These are phyloP conservation scores for Luidia sarsii DNA, from an alignment of 53 echinoderm and acorn worm genomes.

Conservation along the genomic window DNA sequence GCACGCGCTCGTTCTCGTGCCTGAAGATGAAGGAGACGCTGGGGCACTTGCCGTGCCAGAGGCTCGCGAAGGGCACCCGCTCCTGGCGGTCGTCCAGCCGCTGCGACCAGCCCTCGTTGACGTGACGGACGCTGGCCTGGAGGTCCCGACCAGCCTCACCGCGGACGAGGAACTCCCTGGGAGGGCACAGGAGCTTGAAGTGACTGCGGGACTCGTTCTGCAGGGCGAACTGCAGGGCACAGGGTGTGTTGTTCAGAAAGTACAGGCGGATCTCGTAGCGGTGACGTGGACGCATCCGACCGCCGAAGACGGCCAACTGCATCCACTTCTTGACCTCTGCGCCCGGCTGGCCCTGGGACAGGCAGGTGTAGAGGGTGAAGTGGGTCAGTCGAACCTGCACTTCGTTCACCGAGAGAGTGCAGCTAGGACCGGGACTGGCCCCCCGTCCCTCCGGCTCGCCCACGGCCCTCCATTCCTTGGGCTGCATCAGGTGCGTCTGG, in stretches of 20 bases:
- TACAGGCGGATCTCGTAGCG: slow-evolving; percentile 83
- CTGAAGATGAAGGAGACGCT: slow-evolving; percentile 87
- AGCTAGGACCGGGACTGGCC: slow-evolving; percentile 54
- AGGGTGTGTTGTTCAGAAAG: slow-evolving; percentile 91
- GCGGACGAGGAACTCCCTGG: slow-evolving; percentile 68
- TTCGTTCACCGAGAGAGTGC: slow-evolving; percentile 59
- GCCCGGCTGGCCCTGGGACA: slow-evolving; percentile 62
- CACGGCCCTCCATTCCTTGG: slow-evolving; percentile 67
- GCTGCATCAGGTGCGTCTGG: slow-evolving; percentile 78
- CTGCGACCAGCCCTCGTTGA: slow-evolving; percentile 84
- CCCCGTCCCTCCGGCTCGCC: slow-evolving; percentile 11
- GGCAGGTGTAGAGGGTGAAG: slow-evolving; percentile 88
- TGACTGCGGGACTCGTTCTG: slow-evolving; percentile 76
- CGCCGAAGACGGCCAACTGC: slow-evolving; percentile 82
- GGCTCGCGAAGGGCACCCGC: slow-evolving; percentile 62
- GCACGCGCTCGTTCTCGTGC: slow-evolving; percentile 64
- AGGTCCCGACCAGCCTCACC: slow-evolving; percentile 67
- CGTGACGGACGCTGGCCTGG: slow-evolving; percentile 52
- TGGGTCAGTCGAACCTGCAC: slow-evolving; percentile 81
- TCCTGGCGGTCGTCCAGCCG: slow-evolving; percentile 62
- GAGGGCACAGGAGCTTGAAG: slow-evolving; percentile 63
- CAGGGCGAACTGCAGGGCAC: slow-evolving; percentile 90
- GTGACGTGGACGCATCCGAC: slow-evolving; percentile 48
- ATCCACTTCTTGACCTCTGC: slow-evolving; percentile 77
- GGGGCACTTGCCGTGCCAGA: slow-evolving; percentile 92